Evolutionary conservation across 92 coral and sea anemone genomes (phyloP).

Genomic region (Bergia sp.): DNA sequence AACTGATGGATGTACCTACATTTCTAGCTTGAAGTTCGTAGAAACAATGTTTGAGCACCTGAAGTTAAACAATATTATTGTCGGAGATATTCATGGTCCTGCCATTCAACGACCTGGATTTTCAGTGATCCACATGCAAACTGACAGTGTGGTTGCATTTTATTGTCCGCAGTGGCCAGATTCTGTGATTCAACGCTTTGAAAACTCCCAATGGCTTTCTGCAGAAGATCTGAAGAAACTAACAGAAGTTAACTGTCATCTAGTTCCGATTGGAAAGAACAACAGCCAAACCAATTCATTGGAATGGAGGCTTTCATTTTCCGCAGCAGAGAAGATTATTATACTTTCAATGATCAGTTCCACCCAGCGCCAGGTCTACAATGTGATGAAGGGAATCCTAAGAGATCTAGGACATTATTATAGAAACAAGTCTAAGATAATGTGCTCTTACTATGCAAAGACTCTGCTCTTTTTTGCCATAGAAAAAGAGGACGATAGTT

Average conservation of each 20-base stretch:
- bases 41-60: conserved; percentile 24
- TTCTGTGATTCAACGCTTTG: conserved; percentile 3
- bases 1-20: conserved; percentile 23
- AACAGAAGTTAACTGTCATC: conserved; percentile 16
- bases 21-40: conserved; percentile 17
- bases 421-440: background rate
- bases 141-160: conserved; percentile 31
- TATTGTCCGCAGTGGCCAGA: conserved; percentile 33
- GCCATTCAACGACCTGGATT: conserved; percentile 27
- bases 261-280: conserved; percentile 40
- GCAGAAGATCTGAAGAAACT: background rate
- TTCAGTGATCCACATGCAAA: conserved; percentile 35
- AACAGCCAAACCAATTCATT: conserved; percentile 10
- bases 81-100: conserved; percentile 42
- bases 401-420: background rate
- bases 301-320: conserved; percentile 53
- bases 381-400: conserved; percentile 13
- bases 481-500: conserved; percentile 20
- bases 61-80: conserved; percentile 3
- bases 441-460: conserved; percentile 42
- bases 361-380: conserved; percentile 29
- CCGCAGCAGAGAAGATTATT: conserved; percentile 27
- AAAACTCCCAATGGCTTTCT: conserved; percentile 32
- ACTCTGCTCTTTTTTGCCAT: conserved; percentile 43
- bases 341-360: background rate